Evolutionary conservation across 1,140 invertebrate species (phyloP), one percentile per base, ranked within the genome.

Genomic region (Prorops nasuta): DNA sequence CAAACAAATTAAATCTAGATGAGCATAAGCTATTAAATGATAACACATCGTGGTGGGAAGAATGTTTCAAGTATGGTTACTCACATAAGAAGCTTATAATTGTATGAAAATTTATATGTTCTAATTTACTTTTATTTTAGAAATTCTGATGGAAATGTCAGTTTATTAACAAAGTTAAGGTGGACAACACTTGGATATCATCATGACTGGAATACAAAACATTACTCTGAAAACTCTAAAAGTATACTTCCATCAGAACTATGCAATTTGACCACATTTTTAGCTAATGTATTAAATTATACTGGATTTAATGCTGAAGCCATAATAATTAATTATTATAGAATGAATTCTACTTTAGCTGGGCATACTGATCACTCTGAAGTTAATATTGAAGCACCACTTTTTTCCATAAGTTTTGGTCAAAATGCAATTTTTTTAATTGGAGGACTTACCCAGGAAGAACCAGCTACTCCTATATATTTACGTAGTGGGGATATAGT

Each of bases 171-270:
- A 35, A 90, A 90, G 68, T 78, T 97, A 45, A 78, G 94, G 63
- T 98, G 95, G 95, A 83, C 87, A 12, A 97, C 94, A 2, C 72
- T 97, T 24, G 94, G 95, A 15, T 97, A 96, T 72, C 94, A 98
- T 76, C 93, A 98, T 72, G 86, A 97, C 76, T 97, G 94, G 94
- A 86, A 95, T 64, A 91, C 90, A 36, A 97, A 97, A 82, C 82
- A 85, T 17, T 92, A 93, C 65, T 82, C 74, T 32, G 87, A 91
- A 77, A 67, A 80, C 15, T 79, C 80, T 46, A 83, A 79, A 69
- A 77, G 78, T 36, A 44, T 68, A 22, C 91, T 96, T 74, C 92
- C 92, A 2, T 17, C 58, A 32, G 91, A 94, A 63, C 72, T 96
- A 12, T 69, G 64, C 21, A 64, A 77, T 8, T 58, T 96, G 36